Conservation (phyloP, 2,113 vertebrate species). For the Climacteris rufus region DNA sequence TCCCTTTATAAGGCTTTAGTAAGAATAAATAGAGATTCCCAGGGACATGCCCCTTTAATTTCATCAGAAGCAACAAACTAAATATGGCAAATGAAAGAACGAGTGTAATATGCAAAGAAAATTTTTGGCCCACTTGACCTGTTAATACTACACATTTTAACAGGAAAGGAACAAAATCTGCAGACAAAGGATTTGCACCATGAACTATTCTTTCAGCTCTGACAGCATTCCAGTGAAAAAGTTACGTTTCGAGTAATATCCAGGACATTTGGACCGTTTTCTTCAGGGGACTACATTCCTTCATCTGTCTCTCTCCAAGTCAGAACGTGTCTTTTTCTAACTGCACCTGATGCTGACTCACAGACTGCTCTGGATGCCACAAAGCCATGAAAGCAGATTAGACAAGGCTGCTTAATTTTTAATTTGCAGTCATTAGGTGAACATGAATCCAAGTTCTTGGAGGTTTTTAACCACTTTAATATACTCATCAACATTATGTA, state of each 20-base stretch:
- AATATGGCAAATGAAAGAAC: neutral
- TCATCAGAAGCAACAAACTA: neutral
- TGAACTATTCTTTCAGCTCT: neutral
- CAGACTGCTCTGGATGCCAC: neutral
- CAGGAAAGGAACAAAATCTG: neutral
- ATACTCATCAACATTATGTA: neutral
- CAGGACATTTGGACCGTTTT: neutral
- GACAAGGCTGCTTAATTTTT: neutral
- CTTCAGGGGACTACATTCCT: neutral
- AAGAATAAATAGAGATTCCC: neutral
- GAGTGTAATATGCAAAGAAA: fast-evolving
- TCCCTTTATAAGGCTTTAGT: neutral
- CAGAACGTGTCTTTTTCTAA: neutral
- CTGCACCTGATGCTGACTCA: constrained; percentile 47
- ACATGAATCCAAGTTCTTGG: neutral
- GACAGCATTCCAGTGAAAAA: neutral
- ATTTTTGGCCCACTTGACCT: neutral
- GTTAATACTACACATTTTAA: neutral
- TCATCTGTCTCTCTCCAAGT: neutral
- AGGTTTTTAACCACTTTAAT: neutral
- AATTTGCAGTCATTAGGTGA: constrained; percentile 11
- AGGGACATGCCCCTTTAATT: neutral
- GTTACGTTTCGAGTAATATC: neutral
- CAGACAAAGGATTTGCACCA: neutral
- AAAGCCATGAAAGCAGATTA: neutral